Conservation (phyloP, 1,140 invertebrate species). For the Ctenoplectra terminalis region DNA sequence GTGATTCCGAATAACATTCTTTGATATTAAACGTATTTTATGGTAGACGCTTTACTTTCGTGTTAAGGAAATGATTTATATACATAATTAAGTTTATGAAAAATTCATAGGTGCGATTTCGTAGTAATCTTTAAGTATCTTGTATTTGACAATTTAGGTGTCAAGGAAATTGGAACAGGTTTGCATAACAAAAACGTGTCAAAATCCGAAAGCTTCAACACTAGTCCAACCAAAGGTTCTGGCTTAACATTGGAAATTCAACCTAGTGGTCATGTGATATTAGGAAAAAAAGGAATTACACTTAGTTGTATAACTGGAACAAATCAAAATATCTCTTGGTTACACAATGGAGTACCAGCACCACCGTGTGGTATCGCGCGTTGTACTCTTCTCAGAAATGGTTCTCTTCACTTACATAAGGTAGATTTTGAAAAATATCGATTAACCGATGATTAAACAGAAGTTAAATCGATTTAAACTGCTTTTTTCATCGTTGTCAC, state of each 20-base stretch:
- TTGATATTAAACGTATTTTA: no score
- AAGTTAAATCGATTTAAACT: slow-evolving; percentile 45
- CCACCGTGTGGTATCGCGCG: slow-evolving; percentile 74
- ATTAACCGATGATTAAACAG: not conserved
- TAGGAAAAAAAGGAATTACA: slow-evolving; percentile 76
- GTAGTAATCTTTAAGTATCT: not conserved
- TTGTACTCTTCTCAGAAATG: slow-evolving; percentile 74
- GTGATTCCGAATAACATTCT: not conserved
- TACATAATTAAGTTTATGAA: no score
- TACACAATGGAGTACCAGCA: slow-evolving; percentile 74
- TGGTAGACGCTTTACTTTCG: no score
- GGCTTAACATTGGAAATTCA: slow-evolving; percentile 72
- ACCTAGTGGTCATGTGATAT: slow-evolving; percentile 76
- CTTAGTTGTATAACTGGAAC: slow-evolving; percentile 73
- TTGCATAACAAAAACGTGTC: slow-evolving; percentile 72
- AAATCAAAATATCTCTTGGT: slow-evolving; percentile 75
- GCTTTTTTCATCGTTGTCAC: slow-evolving; percentile 14
- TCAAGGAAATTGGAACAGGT: slow-evolving; percentile 74
- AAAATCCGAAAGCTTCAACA: slow-evolving; percentile 64
- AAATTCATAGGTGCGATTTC: not conserved
- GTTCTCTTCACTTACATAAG: slow-evolving; percentile 78
- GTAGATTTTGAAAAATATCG: slow-evolving; percentile 56
- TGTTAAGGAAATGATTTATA: no score
- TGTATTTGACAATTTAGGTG: slow-evolving; percentile 63
- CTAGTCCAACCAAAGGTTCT: slow-evolving; percentile 55